phyloP scores from a whole-genome alignment of 2,797 vertebrate species.

The Cossypha caffra region DNA sequence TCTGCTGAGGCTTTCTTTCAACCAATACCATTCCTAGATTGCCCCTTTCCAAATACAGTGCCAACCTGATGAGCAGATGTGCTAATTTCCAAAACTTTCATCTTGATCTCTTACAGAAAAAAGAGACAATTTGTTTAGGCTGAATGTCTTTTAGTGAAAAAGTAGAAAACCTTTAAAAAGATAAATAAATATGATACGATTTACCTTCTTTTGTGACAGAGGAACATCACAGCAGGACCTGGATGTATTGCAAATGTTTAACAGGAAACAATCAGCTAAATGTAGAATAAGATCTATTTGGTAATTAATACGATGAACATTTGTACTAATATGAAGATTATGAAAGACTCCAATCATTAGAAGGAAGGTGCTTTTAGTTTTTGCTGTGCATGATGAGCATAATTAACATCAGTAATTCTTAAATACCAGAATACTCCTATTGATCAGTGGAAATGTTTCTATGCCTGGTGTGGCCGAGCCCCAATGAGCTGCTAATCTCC shows the following conservation, averaged over 20 bases:
- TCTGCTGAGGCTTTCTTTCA: neutral
- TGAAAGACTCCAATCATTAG: neutral
- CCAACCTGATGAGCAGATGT: rapidly evolving
- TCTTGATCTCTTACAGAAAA: neutral
- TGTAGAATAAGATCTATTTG: neutral
- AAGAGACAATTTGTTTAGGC: neutral
- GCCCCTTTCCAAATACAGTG: neutral
- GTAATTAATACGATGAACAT: slow-evolving; percentile 21
- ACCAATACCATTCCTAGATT: neutral
- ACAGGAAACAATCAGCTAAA: slow-evolving; percentile 40
- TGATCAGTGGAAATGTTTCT: neutral
- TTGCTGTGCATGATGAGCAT: neutral
- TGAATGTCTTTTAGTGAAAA: neutral
- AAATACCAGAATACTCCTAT: neutral
- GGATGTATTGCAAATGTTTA: neutral
- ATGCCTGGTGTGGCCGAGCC: neutral
- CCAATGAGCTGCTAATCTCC: neutral
- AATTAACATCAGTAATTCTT: neutral
- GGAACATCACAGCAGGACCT: neutral
- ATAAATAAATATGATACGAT: neutral
- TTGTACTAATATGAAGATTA: neutral
- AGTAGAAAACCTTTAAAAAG: neutral
- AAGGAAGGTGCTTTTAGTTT: neutral
- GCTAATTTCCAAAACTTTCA: neutral
- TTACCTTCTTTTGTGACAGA: neutral